Base-by-base conservation (phyloP, 2,888 invertebrate species). In the Drosophila ezoana region DNA sequence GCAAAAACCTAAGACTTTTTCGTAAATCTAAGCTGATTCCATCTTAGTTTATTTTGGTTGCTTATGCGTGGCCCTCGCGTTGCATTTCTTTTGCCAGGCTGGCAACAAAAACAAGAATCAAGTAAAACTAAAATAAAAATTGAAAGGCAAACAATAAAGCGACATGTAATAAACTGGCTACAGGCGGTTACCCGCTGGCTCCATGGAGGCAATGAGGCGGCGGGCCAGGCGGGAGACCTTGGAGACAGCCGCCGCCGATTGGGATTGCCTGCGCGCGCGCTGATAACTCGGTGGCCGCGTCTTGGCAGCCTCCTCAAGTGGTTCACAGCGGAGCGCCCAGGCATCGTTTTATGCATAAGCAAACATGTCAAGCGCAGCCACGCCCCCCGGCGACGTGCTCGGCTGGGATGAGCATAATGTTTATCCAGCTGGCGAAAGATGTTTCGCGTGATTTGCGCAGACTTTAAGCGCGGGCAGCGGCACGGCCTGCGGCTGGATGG, bases 41-140 rank as follows among this genome's bases (percentile, higher is more conserved):
- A 64, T 43, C 28, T 5, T 4, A 23, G 43, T 37, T 47, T 23
- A 20, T 35, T 47, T 47, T 16, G 32, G 20, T 14, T 18, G 28
- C 18, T 49, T 23, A 10, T 45, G 23, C 10, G 23, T 23, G 13
- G 2, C 10, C 20, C 16, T 9, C 4, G 23, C 23, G 23, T 1
- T 23, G 23, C 23, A 1, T 6, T 23, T 6, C 20, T 47, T 49
- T 23, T 38, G 13, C 18, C 2, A 16, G 47, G 14, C 9, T 28
- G 38, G 49, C 20, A 63, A 58, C 41, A 62, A 57, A 61, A 68
- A 61, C 49, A 78, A 67, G 48, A 37, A 73, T 79, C 45, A 48
- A 54, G 63, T 54, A 71, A 88, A 88, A 88, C 86, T 86, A 86
- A 88, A 88, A 79, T 86, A 83, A 86, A 85, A 83, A 88, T 86